Percentiles rank a stretch among this genome's conserved stretches.
Conservation (phyloP, 2,797 vertebrate genomes). For the Macrochelys suwanniensis region DNA sequence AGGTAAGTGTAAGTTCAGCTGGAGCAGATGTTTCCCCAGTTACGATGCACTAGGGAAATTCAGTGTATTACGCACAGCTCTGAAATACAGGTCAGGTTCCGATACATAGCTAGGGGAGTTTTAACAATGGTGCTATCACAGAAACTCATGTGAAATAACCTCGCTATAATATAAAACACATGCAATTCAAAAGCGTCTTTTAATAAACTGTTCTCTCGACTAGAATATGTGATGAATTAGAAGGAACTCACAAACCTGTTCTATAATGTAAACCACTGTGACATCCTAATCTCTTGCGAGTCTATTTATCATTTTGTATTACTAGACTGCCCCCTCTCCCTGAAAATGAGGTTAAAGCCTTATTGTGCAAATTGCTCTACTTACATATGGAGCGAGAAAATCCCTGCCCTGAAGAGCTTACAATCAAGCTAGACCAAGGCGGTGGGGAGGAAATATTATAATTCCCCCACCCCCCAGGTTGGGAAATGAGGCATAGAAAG, state of each 20-base stretch:
- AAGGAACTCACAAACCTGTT: neutral
- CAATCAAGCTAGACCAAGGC: neutral
- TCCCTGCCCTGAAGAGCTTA: neutral
- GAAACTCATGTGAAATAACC: neutral
- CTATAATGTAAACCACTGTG: neutral
- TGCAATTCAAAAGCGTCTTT: neutral
- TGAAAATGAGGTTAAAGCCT: neutral
- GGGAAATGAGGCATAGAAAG: neutral
- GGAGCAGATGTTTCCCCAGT: neutral
- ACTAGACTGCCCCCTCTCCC: neutral
- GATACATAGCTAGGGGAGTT: neutral
- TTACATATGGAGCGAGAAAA: neutral
- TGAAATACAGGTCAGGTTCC: neutral
- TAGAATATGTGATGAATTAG: neutral
- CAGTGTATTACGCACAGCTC: neutral
- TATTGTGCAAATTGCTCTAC: neutral
- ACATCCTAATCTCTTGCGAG: neutral
- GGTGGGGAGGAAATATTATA: neutral
- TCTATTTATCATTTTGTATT: neutral
- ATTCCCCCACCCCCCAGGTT: neutral
- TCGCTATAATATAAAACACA: neutral
- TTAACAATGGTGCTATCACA: neutral
- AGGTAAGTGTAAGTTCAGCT: neutral
- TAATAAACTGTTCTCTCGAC: neutral
- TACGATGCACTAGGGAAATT: neutral